Conservation (phyloP, 2,888 invertebrate genomes). For the Zele albiditarsus region DNA sequence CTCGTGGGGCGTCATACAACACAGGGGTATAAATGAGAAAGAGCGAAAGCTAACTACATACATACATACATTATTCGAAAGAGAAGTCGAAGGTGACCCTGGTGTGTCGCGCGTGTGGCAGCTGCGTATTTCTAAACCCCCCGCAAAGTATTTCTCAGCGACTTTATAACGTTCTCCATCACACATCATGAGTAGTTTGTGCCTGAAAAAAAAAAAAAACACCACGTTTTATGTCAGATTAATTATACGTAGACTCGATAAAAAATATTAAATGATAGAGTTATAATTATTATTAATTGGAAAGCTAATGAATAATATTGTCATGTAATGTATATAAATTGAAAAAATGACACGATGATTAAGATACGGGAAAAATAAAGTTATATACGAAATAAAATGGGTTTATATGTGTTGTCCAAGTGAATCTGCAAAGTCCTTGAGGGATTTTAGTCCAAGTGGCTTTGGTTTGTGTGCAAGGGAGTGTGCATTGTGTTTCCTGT, state of each 20-base stretch:
- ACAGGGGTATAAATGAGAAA: neutral
- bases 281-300: neutral
- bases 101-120: slow-evolving; percentile 17
- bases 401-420: slow-evolving; percentile 56
- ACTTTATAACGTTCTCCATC: slow-evolving; percentile 45
- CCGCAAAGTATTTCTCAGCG: slow-evolving; percentile 50
- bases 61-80: neutral
- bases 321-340: neutral
- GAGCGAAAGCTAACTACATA: neutral
- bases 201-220: neutral
- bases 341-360: neutral
- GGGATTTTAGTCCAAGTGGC: slow-evolving; percentile 27
- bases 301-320: neutral
- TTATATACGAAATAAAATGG: slow-evolving; percentile 49
- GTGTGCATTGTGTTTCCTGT: slow-evolving; percentile 67
- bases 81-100: slow-evolving; percentile 28
- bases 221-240: no score
- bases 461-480: slow-evolving; percentile 49
- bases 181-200: slow-evolving; percentile 21
- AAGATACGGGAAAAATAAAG: neutral
- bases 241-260: neutral
- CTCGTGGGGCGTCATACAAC: neutral
- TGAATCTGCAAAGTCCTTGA: slow-evolving; percentile 15
- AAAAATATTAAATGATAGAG: neutral
- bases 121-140: slow-evolving; percentile 42